Evolutionary conservation across 2,888 invertebrate genomes (phyloP), one percentile per base, ranked within the genome.

Genomic region (Agrochola lychnidis): DNA sequence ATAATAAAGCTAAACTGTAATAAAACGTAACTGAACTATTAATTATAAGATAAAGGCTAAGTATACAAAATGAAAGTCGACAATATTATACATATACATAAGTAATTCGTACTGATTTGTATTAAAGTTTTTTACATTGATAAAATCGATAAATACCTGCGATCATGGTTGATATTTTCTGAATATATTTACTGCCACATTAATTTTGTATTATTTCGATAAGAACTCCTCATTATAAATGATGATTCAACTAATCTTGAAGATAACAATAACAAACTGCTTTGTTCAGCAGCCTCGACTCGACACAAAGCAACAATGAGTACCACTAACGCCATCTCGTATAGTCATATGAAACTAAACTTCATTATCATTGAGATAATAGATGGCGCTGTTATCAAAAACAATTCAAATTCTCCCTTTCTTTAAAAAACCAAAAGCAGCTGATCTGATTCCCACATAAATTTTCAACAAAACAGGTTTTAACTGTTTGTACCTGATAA

Each of bases 181-280:
- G 95, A 96, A 96, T 96, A 96, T 96, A 96, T 96, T 96, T 96
- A 96, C 96, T 96, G 94, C 95, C 94, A 96, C 94, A 93, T 92
- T 87, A 87, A 84, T 81, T 87, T 90, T 88, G 89, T 93, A 93
- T 93, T 90, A 92, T 94, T 94, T 92, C 79, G 84, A 89, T 88
- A 78, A 79, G 59, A 87, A 79, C 80, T 78, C 80, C 87, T 83
- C 77, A 82, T 82, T 82, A 82, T 70, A 73, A 71, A 84, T 79
- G 78, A 87, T 84, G 86, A 87, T 81, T 87, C 84, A 84, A 83
- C 81, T 75, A 83, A 83, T 83, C 82, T 78, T 72, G 66, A 76
- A 77, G 85, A 83, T 85, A 86, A 85, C 83, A 88, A 83, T 83
- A 81, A 87, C 84, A 87, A 84, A 82, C 77, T 74, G 75, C 86